A percentile compares a stretch with the other conserved stretches of the same genome.
These are phyloP conservation scores for Nemotelus pantherinus DNA, from an alignment of 2,888 invertebrate species.

Conservation along the genomic window DNA sequence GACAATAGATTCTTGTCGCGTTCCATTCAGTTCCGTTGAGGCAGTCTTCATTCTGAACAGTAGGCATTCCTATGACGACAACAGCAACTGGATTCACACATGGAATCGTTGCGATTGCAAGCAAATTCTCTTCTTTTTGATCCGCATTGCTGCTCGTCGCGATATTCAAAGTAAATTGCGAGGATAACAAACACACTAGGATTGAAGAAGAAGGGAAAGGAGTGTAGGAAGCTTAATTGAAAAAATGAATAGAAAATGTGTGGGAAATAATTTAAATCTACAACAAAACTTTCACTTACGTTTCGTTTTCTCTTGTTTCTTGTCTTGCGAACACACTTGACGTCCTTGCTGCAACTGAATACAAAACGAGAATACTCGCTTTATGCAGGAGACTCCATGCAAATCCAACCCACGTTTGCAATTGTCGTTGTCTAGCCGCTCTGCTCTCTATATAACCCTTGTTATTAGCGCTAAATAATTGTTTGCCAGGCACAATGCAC, in stretches of 20 bases:
- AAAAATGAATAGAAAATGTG: conserved; percentile 15
- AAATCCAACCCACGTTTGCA: not conserved
- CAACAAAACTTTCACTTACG: conserved; percentile 27
- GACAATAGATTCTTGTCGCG: no score
- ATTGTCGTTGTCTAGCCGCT: not conserved
- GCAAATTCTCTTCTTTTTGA: no score
- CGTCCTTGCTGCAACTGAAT: no score
- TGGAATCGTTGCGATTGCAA: no score
- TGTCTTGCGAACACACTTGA: not conserved
- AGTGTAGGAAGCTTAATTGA: not conserved
- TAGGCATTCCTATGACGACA: no score
- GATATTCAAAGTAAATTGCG: conserved; percentile 10
- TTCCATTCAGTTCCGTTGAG: no score
- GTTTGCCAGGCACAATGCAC: not conserved
- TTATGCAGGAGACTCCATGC: no score
- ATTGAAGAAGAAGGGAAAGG: no score
- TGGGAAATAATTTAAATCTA: not conserved
- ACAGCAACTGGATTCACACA: no score
- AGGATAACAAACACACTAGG: not conserved
- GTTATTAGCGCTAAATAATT: conserved; percentile 24
- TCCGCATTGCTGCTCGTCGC: not conserved
- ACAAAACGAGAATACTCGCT: no score
- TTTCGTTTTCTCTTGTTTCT: not conserved
- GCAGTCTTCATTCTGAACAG: no score
- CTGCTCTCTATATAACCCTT: not conserved